These are phyloP conservation scores for Gila orcuttii DNA, from an alignment of 2,113 vertebrate species.

Conservation along the genomic window DNA sequence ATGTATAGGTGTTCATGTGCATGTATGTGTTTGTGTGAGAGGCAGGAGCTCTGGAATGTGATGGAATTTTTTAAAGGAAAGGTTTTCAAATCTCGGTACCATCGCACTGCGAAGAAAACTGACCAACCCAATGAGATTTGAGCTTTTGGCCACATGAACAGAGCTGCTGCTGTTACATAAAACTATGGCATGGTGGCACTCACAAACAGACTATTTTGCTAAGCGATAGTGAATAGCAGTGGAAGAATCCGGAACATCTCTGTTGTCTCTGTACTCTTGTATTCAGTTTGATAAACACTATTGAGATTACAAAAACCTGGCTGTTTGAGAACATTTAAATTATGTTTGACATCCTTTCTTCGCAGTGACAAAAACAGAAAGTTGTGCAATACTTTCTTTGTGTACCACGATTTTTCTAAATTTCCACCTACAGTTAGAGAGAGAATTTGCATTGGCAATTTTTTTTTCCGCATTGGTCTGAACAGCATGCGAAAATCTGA, in stretches of 20 bases:
- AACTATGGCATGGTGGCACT: background rate
- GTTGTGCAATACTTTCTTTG: background rate
- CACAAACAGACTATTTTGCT: background rate
- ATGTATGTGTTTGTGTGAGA: constrained; percentile 13
- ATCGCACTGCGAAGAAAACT: background rate
- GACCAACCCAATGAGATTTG: background rate
- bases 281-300: background rate
- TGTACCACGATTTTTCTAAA: background rate
- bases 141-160: background rate
- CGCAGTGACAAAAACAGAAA: background rate
- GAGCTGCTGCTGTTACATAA: background rate
- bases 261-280: background rate
- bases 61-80: background rate
- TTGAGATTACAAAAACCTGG: background rate
- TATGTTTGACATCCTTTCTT: background rate
- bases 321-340: background rate
- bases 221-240: background rate
- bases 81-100: background rate
- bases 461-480: background rate
- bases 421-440: background rate
- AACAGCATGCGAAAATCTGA: background rate
- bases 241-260: background rate
- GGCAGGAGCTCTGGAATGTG: background rate
- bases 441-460: background rate
- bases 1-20: constrained; percentile 10